Base-by-base conservation (phyloP, 2,888 invertebrate genomes). In the Nomada fabriciana region DNA sequence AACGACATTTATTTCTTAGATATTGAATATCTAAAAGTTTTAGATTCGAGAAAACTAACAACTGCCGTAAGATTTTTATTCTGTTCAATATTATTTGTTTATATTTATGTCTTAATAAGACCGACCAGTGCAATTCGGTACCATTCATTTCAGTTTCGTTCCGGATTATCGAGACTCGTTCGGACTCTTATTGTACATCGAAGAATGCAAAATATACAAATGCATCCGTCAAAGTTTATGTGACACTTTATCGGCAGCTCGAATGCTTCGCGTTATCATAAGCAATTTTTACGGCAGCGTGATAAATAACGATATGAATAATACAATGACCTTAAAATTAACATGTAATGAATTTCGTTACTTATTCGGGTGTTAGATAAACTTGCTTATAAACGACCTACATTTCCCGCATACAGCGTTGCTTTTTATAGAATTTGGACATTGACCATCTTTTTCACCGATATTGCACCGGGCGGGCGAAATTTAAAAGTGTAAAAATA, bases 221-320 rank as follows among this genome's bases (percentile, higher is more conserved):
- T 47, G 47, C 47, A 67, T 67, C 42, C n/a, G 50, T 67, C 65
- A 18, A 63, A 53, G 50, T 59, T 60, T 60, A 67, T 60, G 43
- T 60, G 60, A 67, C 42, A 11, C 50, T 20, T 50, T 23, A 59
- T 59, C 65, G 50, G 23, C 23, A 29, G 29, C 23, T 50, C 47
- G 65, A 59, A 64, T 36, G 23, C 36, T 55, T 55, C 43, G 36
- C 10, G 5, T 42, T 29, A 10, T 42, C 50, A 4, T 5, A 67
- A 50, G 13, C 23, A 60, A 53, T 74, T 50, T 36, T 50, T 29
- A 11, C 50, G 23, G 15, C 50, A 5, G 53, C 29, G 3, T 20
- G 53, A 67, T 43, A 43, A 55, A 47, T n/a, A 23, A 18, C 25
- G 25, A 52, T 69, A 61, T 15, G 36, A 63, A 43, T 42, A 20